Base-by-base conservation (phyloP, 2,888 invertebrate genomes). In the Coronaproctus castanopsis region DNA sequence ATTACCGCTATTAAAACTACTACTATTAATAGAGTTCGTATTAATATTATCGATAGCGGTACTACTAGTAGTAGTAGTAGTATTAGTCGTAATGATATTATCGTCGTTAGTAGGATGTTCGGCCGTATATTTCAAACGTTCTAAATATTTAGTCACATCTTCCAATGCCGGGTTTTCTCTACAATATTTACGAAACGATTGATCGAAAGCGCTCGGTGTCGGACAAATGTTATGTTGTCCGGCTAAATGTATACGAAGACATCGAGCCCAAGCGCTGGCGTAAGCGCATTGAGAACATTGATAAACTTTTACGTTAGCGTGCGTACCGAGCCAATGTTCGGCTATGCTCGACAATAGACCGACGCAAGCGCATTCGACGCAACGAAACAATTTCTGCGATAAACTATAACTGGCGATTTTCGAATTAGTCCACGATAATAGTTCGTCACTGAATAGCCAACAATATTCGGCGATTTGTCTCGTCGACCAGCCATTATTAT, bases 401-500 rank as follows among this genome's bases (percentile, higher is more conserved):
- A 83, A 81, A 73, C 84, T 85, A 73, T 85, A 87, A 65, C 83
- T 81, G 58, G 86, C 87, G 63, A 87, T 79, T 72, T 85, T 84
- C 51, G 86, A 86, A 68, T 82, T 81, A 62, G 84, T 83, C 82
- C 84, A 85, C 63, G 79, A 78, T 61, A 85, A 75, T 63, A 77
- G 76, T 69, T 84, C 83, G 65, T 83, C 83, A 66, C 81, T 82
- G 56, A 80, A 77, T 64, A 82, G 78, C 84, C 84, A 84, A 62
- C 74, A 71, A 62, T 76, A 75, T 66, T 36, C 36, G 36, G 8
- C 14, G 36, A 36, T 36, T 36, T 69, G 68, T n/a, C n/a, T n/a
- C 36, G 14, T 36, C 36, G 36, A 36, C 36, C 36, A 36, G 36
- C 36, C 36, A n/a, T n/a, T n/a, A 14, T 36, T 36, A 36, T 36